Base-by-base conservation (phyloP, 1,140 invertebrate genomes). In the Nephila pilipes region DNA sequence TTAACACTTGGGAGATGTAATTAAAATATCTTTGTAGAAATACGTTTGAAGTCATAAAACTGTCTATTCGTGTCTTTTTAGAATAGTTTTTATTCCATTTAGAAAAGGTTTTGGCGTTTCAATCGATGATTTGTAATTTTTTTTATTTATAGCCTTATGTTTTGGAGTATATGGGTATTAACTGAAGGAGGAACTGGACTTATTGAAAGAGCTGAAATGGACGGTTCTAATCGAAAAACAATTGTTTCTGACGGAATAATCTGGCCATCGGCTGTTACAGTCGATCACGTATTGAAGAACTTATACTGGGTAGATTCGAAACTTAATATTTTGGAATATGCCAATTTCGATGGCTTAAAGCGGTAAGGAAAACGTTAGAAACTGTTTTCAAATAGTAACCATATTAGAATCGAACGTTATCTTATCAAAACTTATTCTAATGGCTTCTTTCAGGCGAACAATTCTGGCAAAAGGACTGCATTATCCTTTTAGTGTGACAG, bases 201-300 rank as follows among this genome's bases (percentile, higher is more conserved):
- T 8, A 97, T 99, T 55, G 95, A 99, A 16, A 96, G 98, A 60
- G 97, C 98, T 0, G 98, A 98, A 93, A 98, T 99, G 98, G 98
- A 99, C 95, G 98, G 98, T 5, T 98, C 97, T 0, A 96, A 97
- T 93, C 96, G 97, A 0, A 96, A 96, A 58, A 96, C 97, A 0
- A 97, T 99, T 18, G 97, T 99, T 0, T 25, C 55, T 8, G 29
- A 95, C 3, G 96, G 96, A 93, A 94, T 96, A 10, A 95, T 95
- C 69, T 96, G 95, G 95, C 96, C 96, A 5, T 96, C 96, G 92
- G 95, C 96, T 8, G 94, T 96, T 20, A 95, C 96, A 14, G 95
- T 96, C n/a, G 96, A 96, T 94, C 95, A 95, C 85, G 95, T 95
- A 81, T 95, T 95, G 12, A 94, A 96, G n/a, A 93, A 95, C 58